phyloP scores from a whole-genome alignment of 2,888 invertebrate genomes.

The Acanthoscelides obtectus region DNA sequence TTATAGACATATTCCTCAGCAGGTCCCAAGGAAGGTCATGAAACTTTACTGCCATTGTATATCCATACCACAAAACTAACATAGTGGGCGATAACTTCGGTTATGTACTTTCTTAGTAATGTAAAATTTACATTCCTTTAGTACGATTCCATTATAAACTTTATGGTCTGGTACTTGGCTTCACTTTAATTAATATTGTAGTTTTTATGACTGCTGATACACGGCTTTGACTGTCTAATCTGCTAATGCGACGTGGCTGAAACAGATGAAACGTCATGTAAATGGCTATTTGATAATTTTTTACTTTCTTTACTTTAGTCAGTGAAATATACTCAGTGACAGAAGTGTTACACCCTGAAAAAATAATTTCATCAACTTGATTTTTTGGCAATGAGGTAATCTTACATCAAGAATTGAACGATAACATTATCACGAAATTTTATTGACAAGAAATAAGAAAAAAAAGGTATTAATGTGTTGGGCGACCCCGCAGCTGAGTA shows the following conservation, averaged over 20 bases:
- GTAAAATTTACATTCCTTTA: background rate
- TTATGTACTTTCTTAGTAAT: background rate
- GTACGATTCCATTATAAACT: background rate
- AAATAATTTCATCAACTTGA: no score
- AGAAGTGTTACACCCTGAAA: no score
- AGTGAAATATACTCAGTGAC: no score
- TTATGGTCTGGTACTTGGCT: background rate
- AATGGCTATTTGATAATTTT: background rate
- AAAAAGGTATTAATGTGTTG: no score
- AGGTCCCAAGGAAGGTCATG: background rate
- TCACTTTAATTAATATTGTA: background rate
- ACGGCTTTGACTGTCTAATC: background rate
- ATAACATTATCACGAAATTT: no score
- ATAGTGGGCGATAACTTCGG: background rate
- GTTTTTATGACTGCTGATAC: background rate
- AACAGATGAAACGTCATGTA: background rate
- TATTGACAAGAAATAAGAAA: no score
- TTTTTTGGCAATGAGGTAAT: no score
- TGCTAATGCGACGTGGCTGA: background rate
- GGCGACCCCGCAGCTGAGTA: no score
- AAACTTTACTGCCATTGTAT: background rate
- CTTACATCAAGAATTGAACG: no score
- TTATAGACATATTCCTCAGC: background rate
- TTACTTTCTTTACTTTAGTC: background rate
- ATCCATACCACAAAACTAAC: background rate